Base-by-base conservation (phyloP, 92 coral and sea anemone genomes). In the Paramuricea clavata region DNA sequence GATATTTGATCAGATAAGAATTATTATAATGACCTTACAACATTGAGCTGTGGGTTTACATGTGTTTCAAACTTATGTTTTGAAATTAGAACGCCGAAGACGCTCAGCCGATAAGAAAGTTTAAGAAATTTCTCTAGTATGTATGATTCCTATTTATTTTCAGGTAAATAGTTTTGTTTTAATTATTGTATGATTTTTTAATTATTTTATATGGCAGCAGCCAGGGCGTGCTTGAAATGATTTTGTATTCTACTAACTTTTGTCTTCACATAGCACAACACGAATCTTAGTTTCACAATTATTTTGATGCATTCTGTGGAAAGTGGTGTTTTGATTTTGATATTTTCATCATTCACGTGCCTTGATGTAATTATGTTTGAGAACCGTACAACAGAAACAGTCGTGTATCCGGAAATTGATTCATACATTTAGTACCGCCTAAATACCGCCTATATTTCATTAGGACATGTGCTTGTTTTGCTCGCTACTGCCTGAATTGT, bases 1-100 rank as follows among this genome's bases (percentile, higher is more conserved):
- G 72, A 65, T 65, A 30, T 30, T 65, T 13, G 41, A 65, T 65
- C 72, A 65, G 72, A 65, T 65, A 65, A 65, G 39, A 28, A 19
- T 33, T 39, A 65, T 27, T 65, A 65, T 65, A 65, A 65, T 28
- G 21, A 31, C 72, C n/a, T 1, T 16, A 65, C 19, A 65, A 33
- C 72, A 65, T 27, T 33, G 72, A 28, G 21, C n/a, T 16, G 39
- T 33, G 39, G 41, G 17, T 27, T n/a, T 21, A 31, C 39, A 31
- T 65, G 70, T 62, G 70, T 62, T 31, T 17, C n/a, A 30, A 65
- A 31, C 72, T 25, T 65, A 65, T 26, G 72, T 33, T 11, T 65
- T 6, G 0, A 19, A 13, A 31, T 65, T 65, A 65, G 28, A 65
- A 65, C 41, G 13, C 41, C 2, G 39, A 28, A 4, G 39, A 65